Percentiles rank a stretch among this genome's conserved stretches.
Evolutionary conservation across 2,797 vertebrate species (phyloP).

Genomic region (Phoebastria nigripes): DNA sequence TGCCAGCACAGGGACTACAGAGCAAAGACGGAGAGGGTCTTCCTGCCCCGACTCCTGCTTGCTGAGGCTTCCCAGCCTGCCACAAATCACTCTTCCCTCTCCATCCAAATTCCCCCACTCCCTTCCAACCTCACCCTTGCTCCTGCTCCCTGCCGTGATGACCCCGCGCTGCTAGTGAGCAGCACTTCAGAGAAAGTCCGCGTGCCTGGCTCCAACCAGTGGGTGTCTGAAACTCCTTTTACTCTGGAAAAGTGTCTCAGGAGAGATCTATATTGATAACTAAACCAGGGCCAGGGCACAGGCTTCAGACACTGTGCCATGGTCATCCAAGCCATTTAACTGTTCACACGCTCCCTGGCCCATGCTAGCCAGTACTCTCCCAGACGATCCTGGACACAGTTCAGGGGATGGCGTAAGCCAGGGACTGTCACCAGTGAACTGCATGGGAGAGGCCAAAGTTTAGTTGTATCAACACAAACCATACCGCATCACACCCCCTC

Average conservation of each 20-base stretch:
- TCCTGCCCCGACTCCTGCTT: neutral
- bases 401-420: neutral
- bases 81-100: neutral
- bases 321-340: neutral
- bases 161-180: neutral
- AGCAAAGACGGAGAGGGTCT: neutral
- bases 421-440: neutral
- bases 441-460: neutral
- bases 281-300: neutral
- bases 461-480: neutral
- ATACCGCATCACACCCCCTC: neutral
- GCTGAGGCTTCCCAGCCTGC: neutral
- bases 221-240: neutral
- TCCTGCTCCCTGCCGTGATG: neutral
- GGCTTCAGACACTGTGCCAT: neutral
- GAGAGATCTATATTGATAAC: neutral
- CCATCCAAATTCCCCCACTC: neutral
- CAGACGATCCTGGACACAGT: neutral
- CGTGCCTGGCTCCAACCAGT: accelerated
- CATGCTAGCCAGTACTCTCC: neutral
- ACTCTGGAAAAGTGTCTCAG: neutral
- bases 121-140: neutral
- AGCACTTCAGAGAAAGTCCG: neutral
- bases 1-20: neutral
- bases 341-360: neutral